phyloP scores from a whole-genome alignment of 2,113 vertebrate genomes.

The Castor canadensis region DNA sequence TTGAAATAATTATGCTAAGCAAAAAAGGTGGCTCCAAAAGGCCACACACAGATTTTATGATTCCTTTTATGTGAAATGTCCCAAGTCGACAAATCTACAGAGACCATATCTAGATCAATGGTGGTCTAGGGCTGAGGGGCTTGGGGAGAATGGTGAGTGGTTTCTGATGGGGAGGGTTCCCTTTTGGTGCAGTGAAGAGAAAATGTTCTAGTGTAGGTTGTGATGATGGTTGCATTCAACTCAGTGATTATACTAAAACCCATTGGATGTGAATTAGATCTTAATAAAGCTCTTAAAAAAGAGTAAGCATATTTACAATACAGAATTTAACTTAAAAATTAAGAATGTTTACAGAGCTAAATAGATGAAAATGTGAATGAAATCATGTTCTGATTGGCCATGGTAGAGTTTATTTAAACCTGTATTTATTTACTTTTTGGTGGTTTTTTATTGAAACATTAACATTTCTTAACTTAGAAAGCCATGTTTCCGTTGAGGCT shows the following conservation, averaged over 20 bases:
- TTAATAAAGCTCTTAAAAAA: not conserved
- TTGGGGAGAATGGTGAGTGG: not conserved
- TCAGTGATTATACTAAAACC: not conserved
- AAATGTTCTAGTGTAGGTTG: not conserved
- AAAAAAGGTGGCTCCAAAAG: not conserved
- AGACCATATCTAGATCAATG: not conserved
- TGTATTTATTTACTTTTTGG: constrained; percentile 30
- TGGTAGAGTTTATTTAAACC: constrained; percentile 31
- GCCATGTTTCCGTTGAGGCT: constrained; percentile 80
- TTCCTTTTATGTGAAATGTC: not conserved
- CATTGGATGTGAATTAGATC: not conserved
- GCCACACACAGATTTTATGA: not conserved
- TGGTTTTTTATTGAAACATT: constrained; percentile 53
- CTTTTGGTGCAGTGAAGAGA: not conserved
- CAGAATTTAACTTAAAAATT: not conserved
- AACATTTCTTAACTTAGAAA: constrained; percentile 78
- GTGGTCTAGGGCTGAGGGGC: not conserved
- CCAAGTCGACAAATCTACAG: not conserved
- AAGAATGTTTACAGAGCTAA: constrained; percentile 18
- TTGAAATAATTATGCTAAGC: not conserved
- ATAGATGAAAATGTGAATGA: constrained; percentile 4
- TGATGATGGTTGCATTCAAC: not conserved
- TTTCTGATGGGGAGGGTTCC: not conserved
- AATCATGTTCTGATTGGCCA: not conserved
- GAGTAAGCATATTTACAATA: not conserved